Evolutionary conservation across 2,113 vertebrate genomes (phyloP).

Genomic region (Zapus hudsonius): DNA sequence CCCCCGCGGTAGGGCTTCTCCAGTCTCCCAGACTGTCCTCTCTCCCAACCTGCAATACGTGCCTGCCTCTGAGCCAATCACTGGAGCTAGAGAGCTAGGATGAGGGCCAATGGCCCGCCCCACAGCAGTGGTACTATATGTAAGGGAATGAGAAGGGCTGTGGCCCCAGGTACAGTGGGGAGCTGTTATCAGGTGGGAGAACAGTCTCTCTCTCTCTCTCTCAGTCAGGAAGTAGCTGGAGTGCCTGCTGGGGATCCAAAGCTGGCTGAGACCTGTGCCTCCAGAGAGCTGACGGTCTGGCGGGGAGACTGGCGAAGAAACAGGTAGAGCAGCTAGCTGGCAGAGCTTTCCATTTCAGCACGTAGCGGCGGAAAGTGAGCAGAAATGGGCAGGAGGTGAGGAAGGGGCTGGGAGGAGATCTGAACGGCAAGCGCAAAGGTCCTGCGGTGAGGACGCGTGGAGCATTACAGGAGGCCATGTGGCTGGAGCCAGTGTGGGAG

Average conservation of each 20-base stretch:
- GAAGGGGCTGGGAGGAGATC: background rate
- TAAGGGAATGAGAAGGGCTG: fast-evolving
- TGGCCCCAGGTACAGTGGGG: background rate
- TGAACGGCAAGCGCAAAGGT: background rate
- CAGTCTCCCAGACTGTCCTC: no score
- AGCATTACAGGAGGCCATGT: fast-evolving
- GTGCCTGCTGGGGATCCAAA: background rate
- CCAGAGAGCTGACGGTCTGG: background rate
- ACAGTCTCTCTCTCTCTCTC: no score
- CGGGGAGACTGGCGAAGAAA: background rate
- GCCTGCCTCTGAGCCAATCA: background rate
- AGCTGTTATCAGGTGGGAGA: background rate
- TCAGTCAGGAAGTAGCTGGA: background rate
- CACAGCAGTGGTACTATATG: fast-evolving
- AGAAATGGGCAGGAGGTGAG: background rate
- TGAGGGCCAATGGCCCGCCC: background rate
- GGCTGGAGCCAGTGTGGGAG: background rate
- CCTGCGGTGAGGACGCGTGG: background rate
- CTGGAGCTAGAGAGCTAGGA: background rate
- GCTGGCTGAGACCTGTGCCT: background rate
- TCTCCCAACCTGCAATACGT: background rate
- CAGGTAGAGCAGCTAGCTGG: no score
- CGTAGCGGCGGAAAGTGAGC: background rate
- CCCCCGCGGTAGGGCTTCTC: background rate
- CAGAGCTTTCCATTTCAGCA: background rate